Evolutionary conservation across 2,797 vertebrate genomes (phyloP).

Genomic region (Rhabdophis nuchalis): DNA sequence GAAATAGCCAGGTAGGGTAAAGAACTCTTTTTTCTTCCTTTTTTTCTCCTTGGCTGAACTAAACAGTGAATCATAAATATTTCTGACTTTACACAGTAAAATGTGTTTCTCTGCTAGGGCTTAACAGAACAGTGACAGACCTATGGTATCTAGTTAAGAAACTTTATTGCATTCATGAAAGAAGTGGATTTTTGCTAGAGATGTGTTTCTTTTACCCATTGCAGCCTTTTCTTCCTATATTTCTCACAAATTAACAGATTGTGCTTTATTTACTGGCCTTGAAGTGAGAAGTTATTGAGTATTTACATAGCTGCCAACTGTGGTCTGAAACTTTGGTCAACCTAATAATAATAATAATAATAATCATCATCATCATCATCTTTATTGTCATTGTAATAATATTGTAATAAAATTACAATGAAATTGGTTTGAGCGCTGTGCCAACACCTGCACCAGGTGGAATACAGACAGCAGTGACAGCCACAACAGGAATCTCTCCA

Average conservation of each 20-base stretch:
- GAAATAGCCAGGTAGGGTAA: not conserved
- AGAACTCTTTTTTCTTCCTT: not conserved
- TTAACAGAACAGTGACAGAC: not conserved
- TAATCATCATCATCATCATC: too few relatives aligned
- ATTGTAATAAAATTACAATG: too few relatives aligned
- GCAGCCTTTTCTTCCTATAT: not conserved
- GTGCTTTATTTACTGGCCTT: not conserved
- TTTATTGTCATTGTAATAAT: too few relatives aligned
- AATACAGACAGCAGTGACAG: too few relatives aligned
- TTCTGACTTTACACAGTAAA: not conserved
- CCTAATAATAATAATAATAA: too few relatives aligned
- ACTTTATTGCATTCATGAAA: not conserved
- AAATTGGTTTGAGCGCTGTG: too few relatives aligned
- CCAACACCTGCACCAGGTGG: too few relatives aligned
- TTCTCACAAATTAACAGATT: not conserved
- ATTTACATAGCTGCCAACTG: not conserved
- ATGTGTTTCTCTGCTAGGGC: not conserved
- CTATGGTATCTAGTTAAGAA: not conserved
- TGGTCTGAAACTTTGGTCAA: not conserved
- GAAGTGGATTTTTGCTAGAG: not conserved
- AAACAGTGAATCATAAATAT: not conserved
- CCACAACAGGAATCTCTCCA: too few relatives aligned
- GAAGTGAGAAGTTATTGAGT: not conserved
- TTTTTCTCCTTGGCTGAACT: not conserved
- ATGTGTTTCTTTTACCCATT: not conserved